Evolutionary conservation across 2,797 vertebrate species (phyloP), one percentile per base, ranked within the genome.

Genomic region (Molossus molossus): DNA sequence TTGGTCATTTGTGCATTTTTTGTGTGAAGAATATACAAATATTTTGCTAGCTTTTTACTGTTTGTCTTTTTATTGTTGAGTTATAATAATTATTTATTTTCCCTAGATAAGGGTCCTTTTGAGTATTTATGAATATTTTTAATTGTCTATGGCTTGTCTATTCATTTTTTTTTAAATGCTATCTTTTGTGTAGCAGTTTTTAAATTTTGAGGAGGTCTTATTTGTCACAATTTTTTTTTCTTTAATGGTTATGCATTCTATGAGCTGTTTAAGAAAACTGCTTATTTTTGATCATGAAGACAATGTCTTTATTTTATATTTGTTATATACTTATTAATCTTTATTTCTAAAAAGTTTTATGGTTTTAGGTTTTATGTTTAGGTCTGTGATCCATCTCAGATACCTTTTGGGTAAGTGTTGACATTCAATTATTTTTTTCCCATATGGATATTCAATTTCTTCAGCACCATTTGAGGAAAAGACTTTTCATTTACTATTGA

Each of bases 351-450:
- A 80, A 79, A 17, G 17, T 13, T 91, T 89, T 65, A 57, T 72
- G 11, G 17, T 80, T 84, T 97, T 94, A 53, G 7, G 45, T 72
- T 87, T 33, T 58, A 77, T 64, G 14, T 95, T 93, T 86, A 58
- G 25, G 27, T 79, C 14, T 45, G 40, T 45, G 40, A 45, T 45
- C 40, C 40, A 76, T 55, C 2, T 40, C 33, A 85, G 50, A 67
- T 53, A 45, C 23, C 4, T 75, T 81, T 76, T 50, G 23, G 37
- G 11, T 67, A 81, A 69, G 20, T 14, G 7, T 18, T 81, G 23
- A 90, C 1, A 3, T 81, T 55, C 23, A n/a, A 40, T 27, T 65
- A 5, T 12, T n/a, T n/a, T 29, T 27, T 15, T 3, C 5, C 17
- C 10, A 55, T 57, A 23, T n/a, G 33, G 82, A 57, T 72, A 77